A percentile compares a stretch with the other conserved stretches of the same genome.
phyloP scores from a whole-genome alignment of 1,140 invertebrate genomes.

The Periplaneta americana region DNA sequence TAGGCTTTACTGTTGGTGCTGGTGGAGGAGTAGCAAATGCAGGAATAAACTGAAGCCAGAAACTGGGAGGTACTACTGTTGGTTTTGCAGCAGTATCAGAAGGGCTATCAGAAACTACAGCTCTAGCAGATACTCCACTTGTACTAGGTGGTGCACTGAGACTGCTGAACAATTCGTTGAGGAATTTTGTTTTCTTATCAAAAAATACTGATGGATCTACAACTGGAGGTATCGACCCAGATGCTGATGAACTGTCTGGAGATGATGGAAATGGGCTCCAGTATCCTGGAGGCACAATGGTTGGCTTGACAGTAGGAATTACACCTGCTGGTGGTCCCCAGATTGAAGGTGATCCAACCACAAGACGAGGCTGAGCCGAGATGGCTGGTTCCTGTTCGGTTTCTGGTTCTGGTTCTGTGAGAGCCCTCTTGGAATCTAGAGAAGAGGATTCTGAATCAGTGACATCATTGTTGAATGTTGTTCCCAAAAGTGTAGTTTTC shows the following conservation, averaged over 20 bases:
- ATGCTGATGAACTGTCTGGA: neutral
- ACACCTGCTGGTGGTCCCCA: neutral
- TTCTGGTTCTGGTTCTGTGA: neutral
- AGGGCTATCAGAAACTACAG: neutral
- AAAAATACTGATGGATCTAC: neutral
- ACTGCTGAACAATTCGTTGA: slow-evolving; percentile 6
- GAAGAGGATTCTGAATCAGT: slow-evolving; percentile 29
- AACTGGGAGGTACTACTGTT: neutral
- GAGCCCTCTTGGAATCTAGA: neutral
- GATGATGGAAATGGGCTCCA: neutral
- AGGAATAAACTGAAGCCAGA: slow-evolving; percentile 1
- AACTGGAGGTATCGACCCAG: neutral
- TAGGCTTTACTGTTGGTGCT: neutral
- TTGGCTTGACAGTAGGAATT: neutral
- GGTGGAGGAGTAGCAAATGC: neutral
- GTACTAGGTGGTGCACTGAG: slow-evolving; percentile 2
- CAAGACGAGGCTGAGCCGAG: neutral
- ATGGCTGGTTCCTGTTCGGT: neutral
- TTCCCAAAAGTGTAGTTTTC: slow-evolving; percentile 21
- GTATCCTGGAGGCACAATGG: neutral
- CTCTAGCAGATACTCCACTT: neutral
- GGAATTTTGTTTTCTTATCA: slow-evolving; percentile 25
- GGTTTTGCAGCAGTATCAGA: neutral
- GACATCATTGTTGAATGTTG: no score
- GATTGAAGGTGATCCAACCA: neutral